Base-by-base conservation (phyloP, 2,888 invertebrate species). In the Mycalesis mineus region DNA sequence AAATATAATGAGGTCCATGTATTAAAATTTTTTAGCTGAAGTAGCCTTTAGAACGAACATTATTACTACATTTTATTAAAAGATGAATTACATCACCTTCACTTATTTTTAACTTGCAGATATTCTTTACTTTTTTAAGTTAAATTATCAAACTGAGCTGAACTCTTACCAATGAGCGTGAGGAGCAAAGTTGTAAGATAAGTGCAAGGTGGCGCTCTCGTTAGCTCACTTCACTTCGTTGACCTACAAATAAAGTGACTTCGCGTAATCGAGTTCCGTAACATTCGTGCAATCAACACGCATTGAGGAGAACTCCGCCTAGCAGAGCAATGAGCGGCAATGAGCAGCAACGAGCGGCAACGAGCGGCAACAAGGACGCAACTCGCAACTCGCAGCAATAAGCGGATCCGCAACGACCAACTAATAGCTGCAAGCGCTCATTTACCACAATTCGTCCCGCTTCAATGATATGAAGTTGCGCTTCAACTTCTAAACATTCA, bases 261-360 rank as follows among this genome's bases (percentile, higher is more conserved):
- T 15, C 52, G 40, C 39, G 36, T 52, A 59, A 62, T 62, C 51
- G 60, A 49, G 57, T 60, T 62, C 51, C 33, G 15, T 37, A 57
- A 49, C 41, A 42, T 40, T 41, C 65, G 60, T 49, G 56, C 66
- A 60, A 56, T 47, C 59, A 62, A 58, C 44, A 54, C 68, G 56
- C 63, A 67, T 64, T 64, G 62, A 64, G 58, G 58, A 42, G 37
- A 58, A 49, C 55, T 52, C 45, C 39, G 61, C 52, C 42, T 33
- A 48, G 55, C 29, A 15, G 37, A 40, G 39, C 33, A 42, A 47
- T 8, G 9, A 14, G 31, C 14, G 14, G 14, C 39, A 39, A 14
- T 14, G 1, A 13, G 14, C 39, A 5, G 14, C 29, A 29, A 29
- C 44, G 3, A 8, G 44, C 45, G 14, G 29, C 45, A 14, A 29